Percentiles rank a stretch among this genome's conserved stretches.
Evolutionary conservation across 2,113 vertebrate genomes (phyloP).

Genomic region (Ahaetulla prasina): DNA sequence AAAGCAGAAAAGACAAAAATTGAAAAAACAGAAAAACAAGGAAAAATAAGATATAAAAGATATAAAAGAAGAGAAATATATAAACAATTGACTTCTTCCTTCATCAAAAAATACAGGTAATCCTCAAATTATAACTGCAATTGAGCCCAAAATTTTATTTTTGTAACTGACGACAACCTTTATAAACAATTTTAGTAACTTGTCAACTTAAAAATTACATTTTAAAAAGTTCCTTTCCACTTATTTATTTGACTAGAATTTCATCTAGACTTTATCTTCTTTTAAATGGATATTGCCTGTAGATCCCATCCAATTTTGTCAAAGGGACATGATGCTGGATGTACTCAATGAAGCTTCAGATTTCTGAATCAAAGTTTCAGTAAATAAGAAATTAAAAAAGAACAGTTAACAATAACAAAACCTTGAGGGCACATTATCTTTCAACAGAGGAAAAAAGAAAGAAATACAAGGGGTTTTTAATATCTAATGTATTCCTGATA

Average conservation of each 20-base stretch:
- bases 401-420: not conserved
- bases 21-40: not conserved
- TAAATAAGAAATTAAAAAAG: not conserved
- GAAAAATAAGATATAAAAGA: not conserved
- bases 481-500: not conserved
- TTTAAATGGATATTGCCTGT: not conserved
- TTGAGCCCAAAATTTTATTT: not conserved
- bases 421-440: not conserved
- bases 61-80: not conserved
- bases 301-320: not conserved
- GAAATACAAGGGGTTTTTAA: not conserved
- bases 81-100: not conserved
- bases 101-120: not conserved
- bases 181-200: not conserved
- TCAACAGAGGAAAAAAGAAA: not conserved
- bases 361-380: not conserved
- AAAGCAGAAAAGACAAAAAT: not conserved
- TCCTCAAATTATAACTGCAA: not conserved
- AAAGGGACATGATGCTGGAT: not conserved
- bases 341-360: not conserved
- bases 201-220: not conserved
- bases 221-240: not conserved
- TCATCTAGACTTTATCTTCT: not conserved
- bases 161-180: not conserved
- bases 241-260: not conserved